These are phyloP conservation scores for Ectropis grisescens DNA, from an alignment of 1,140 invertebrate species.

Conservation along the genomic window DNA sequence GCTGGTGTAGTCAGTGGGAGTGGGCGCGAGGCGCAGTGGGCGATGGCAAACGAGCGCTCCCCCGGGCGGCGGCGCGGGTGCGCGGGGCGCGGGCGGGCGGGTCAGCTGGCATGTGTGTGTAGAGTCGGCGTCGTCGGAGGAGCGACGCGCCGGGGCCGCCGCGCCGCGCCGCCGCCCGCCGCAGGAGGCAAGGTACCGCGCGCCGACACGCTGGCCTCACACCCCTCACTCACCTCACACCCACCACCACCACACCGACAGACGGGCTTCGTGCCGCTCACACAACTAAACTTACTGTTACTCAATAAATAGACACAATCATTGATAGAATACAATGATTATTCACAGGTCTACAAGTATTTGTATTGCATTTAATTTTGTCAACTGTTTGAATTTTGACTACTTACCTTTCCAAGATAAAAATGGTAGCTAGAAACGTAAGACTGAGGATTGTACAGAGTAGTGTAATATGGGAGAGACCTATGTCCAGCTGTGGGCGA, in stretches of 20 bases:
- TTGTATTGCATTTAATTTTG: too few species aligned
- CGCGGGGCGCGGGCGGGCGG: not conserved
- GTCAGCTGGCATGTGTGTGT: slow-evolving; percentile 24
- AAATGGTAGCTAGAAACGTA: too few species aligned
- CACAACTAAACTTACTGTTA: slow-evolving; percentile 5
- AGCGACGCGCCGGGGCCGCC: slow-evolving; percentile 23
- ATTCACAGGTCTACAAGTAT: too few species aligned
- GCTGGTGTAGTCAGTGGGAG: too few species aligned
- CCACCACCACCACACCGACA: not conserved
- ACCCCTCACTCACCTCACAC: slow-evolving; percentile 2
- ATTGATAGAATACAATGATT: too few species aligned
- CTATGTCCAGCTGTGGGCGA: too few species aligned
- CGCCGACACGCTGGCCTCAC: slow-evolving; percentile 2
- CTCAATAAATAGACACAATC: slow-evolving; percentile 1
- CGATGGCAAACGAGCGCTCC: slow-evolving; percentile 9
- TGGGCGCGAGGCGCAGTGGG: too few species aligned
- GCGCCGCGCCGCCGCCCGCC: slow-evolving; percentile 25
- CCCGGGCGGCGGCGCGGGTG: not conserved
- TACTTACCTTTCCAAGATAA: too few species aligned
- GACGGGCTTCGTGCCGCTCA: slow-evolving; percentile 3
- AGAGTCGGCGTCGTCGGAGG: slow-evolving; percentile 57
- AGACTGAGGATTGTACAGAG: too few species aligned
- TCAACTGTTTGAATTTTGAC: too few species aligned
- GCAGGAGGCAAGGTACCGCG: slow-evolving; percentile 31
- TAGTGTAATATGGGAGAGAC: too few species aligned